phyloP scores from a whole-genome alignment of 2,113 vertebrate genomes.

The Catagonus wagneri region DNA sequence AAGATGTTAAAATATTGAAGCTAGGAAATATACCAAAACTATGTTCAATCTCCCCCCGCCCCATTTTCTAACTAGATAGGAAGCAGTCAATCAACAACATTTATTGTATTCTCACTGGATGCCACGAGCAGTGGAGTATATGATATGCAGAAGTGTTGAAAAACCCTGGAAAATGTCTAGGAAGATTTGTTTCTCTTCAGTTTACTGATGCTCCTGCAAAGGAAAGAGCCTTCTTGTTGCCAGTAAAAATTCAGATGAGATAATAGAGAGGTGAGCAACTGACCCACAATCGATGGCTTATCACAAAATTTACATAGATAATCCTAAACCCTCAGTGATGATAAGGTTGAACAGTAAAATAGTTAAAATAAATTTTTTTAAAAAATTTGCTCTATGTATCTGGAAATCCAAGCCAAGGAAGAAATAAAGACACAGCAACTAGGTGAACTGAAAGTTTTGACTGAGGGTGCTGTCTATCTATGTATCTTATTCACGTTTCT shows the following conservation, averaged over 20 bases:
- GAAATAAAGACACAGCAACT: not conserved
- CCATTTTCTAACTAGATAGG: not conserved
- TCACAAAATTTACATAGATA: not conserved
- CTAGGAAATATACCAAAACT: not conserved
- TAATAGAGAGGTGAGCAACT: not conserved
- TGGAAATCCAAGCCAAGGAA: not conserved
- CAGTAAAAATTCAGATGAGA: not conserved
- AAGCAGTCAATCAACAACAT: conserved; percentile 56
- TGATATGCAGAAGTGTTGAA: conserved; percentile 51
- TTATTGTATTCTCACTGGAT: conserved; percentile 18
- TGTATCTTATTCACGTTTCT: not conserved
- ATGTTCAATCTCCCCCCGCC: not conserved
- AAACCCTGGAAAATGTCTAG: not conserved
- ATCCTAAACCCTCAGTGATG: not conserved
- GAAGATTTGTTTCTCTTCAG: not conserved
- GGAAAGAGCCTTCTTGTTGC: not conserved
- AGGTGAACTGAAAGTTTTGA: not conserved
- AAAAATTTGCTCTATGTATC: not conserved
- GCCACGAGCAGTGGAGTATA: not conserved
- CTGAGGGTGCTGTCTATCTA: not conserved
- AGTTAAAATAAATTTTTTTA: not conserved
- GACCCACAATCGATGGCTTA: not conserved
- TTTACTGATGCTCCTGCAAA: not conserved
- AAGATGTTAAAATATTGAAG: conserved; percentile 52
- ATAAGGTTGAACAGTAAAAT: not conserved